A percentile compares a stretch with the other conserved stretches of the same genome.
These are phyloP conservation scores for Phyllotreta cruciferae DNA, from an alignment of 2,888 invertebrate species.

Conservation along the genomic window DNA sequence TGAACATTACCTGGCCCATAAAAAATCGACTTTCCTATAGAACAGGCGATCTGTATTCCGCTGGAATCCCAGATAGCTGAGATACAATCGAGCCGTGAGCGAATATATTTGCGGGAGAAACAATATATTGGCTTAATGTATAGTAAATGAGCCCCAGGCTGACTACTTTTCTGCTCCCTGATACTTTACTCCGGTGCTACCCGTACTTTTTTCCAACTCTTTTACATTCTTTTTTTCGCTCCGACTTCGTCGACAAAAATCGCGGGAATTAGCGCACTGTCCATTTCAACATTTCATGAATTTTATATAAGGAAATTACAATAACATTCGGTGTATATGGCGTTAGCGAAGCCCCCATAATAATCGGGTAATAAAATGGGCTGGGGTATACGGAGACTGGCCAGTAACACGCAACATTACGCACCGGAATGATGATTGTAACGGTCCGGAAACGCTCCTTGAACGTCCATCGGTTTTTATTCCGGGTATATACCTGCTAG, in stretches of 20 bases:
- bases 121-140: constrained; percentile 56
- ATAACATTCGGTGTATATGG: too few relatives aligned
- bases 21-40: constrained; percentile 54
- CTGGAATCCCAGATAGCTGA: constrained; percentile 54
- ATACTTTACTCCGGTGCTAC: constrained; percentile 23
- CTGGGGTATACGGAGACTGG: constrained; percentile 27
- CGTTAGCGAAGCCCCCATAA: not conserved
- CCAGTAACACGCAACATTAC: constrained; percentile 46
- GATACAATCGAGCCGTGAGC: constrained; percentile 55
- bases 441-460: constrained; percentile 34
- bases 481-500: constrained; percentile 13
- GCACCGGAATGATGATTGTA: constrained; percentile 42
- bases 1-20: constrained; percentile 58
- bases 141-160: constrained; percentile 52
- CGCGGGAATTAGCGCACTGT: constrained; percentile 13
- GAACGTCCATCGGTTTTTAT: constrained; percentile 40
- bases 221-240: constrained; percentile 15
- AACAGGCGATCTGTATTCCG: constrained; percentile 56
- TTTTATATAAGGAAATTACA: too few relatives aligned
- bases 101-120: constrained; percentile 56
- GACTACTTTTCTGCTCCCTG: constrained; percentile 40
- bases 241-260: constrained; percentile 20
- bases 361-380: constrained; percentile 28
- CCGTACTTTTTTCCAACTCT: constrained; percentile 25
- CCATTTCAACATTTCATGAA: not conserved